Base-by-base conservation (phyloP, 2,888 invertebrate genomes). In the Pseudoips prasinana region DNA sequence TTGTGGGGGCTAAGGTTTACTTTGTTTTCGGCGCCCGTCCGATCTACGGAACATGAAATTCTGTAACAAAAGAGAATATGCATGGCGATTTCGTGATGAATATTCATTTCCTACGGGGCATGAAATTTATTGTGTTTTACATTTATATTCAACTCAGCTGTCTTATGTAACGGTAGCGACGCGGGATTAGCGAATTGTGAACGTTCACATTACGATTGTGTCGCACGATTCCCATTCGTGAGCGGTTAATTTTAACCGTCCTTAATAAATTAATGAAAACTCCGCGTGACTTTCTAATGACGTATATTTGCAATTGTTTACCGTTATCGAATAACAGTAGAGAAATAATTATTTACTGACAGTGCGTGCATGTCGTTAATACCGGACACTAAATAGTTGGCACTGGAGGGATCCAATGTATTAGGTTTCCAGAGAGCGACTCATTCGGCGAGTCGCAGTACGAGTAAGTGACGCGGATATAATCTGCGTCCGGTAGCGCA, bases 121-220 rank as follows among this genome's bases (percentile, higher is more conserved):
- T 88, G 88, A 88, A 88, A 88, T 87, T 87, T 88, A 88, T 88
- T 85, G 88, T 88, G 88, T 88, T 88, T 87, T 86, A 88, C 87
- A 87, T 88, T 87, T 88, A 86, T 87, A 87, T 88, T 88, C 88
- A 81, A 87, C 79, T 87, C 86, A 77, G 83, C 76, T 77, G 83
- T 86, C 88, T 88, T 87, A 87, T 83, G 84, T 86, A 86, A 87
- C 87, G 87, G 88, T 87, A 86, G 88, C 86, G 66, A 79, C 73
- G 80, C 78, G 75, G 85, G 86, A 87, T 87, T 87, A 87, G 87
- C 86, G 82, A 86, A 85, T 84, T 86, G 81, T 81, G 78, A 77
- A 73, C 75, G 82, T 81, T 79, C 77, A 77, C 82, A 80, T 80
- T 82, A 77, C 71, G 72, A 65, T 70, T 74, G 69, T 73, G 72